Base-by-base conservation (phyloP, 2,888 invertebrate species). In the Anarsia innoxiella region DNA sequence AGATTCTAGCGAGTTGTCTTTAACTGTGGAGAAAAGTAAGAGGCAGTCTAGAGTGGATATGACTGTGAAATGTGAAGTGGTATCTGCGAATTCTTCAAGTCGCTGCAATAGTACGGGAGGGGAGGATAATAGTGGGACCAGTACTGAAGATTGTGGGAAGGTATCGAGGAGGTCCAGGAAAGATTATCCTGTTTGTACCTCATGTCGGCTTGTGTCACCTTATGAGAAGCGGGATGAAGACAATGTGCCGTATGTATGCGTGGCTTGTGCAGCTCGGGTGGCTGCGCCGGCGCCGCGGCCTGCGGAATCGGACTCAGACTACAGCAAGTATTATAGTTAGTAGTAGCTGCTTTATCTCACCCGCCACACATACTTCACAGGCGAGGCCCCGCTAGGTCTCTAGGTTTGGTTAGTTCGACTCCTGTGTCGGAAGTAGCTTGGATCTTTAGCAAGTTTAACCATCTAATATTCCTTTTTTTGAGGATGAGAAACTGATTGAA, bases 1-100 rank as follows among this genome's bases (percentile, higher is more conserved):
- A 26, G 95, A 95, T 65, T 95, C 94, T 0, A 93, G 93, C 55
- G 94, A 94, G 63, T 86, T 94, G 52, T 87, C 92, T 31, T 87
- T 89, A 3, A 80, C 86, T 19, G 80, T 77, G 23, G 86, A 87
- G n/a, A 69, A 65, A 48, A 79, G 77, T 9, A 66, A 60, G 40
- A 51, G 62, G 32, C 61, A 53, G 35, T 46, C 55, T 3, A 53
- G 59, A 16, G 39, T 50, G 5, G 62, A 65, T 10, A 27, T 43
- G 15, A 51, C 39, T 26, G 45, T 41, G 42, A 62, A 42, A 35
- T 42, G 36, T 13, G 57, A 53, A 1, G 36, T 23, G n/a, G 45
- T 41, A 19, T 58, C 64, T 2, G 59, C 56, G 23, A 61, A 65
- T 11, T 61, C 63, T 2, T 66, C 65, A 37, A 64, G 62, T 33